A percentile compares a stretch with the other conserved stretches of the same genome.
Evolutionary conservation across 1,140 invertebrate species (phyloP).

Genomic region (Popillia japonica): DNA sequence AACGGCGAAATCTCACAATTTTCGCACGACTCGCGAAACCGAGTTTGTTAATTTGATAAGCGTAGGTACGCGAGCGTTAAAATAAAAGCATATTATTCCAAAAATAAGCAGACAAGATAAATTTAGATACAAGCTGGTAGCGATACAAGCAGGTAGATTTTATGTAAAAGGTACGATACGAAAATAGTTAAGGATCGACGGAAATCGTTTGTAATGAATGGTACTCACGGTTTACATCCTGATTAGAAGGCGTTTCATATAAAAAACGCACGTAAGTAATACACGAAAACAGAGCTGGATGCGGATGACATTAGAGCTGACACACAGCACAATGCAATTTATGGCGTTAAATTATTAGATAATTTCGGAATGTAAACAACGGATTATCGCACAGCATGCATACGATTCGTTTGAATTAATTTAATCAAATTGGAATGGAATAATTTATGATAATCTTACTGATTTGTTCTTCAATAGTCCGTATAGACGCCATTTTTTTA

Average conservation of each 20-base stretch:
- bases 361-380: background rate
- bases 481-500: slow-evolving; percentile 36
- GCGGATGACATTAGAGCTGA: slow-evolving; percentile 19
- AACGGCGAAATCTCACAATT: background rate
- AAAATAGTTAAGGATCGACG: background rate
- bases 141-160: slow-evolving; percentile 3
- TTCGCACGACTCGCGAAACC: background rate
- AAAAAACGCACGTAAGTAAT: background rate
- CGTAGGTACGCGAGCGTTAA: slow-evolving; percentile 13
- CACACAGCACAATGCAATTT: background rate
- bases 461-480: background rate
- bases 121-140: slow-evolving; percentile 9
- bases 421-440: background rate
- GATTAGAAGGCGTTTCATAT: background rate
- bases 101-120: slow-evolving; percentile 26
- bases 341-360: background rate
- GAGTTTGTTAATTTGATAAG: background rate
- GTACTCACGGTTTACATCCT: slow-evolving; percentile 19
- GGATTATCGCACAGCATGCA: background rate
- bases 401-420: too few relatives aligned
- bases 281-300: background rate
- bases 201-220: background rate
- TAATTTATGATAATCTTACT: slow-evolving; percentile 27
- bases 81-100: slow-evolving; percentile 27
- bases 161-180: background rate